Base-by-base conservation (phyloP, 2,797 vertebrate genomes). In the Pogonophryne albipinna region DNA sequence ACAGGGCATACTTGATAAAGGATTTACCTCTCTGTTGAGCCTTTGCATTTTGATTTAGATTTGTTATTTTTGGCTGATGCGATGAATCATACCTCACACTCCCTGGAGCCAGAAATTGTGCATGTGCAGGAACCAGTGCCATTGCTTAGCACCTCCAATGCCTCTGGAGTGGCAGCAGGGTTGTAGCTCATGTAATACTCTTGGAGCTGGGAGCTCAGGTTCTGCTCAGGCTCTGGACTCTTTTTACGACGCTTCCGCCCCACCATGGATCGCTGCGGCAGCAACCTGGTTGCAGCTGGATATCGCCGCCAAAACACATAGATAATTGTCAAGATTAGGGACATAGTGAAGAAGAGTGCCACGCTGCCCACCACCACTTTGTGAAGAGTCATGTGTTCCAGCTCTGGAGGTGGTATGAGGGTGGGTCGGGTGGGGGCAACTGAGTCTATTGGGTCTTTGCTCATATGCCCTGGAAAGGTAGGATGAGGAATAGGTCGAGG, bases 111-210 rank as follows among this genome's bases (percentile, higher is more conserved):
- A 92, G 98, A 98, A 93, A 99, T 97, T 96, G 97, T 99, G 94
- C 98, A 99, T 76, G 97, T 98, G 95, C 98, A 99, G 95, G 98
- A 96, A 74, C 97, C 97, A 85, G 97, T 97, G 95, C 98, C 98
- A 85, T 99, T 99, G 85, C 98, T 97, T 1, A 98, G 96, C 95
- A 99, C 97, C 92, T 99, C 98, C 97, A 99, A 94, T 92, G 97
- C 96, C 90, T 99, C 98, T 68, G 97, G 96, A 89, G 97, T 96
- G 82, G 95, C 94, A 89, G 95, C 94, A 73, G 98, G 97, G 94
- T 99, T 99, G 96, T 99, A 99, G 96, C 98, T 98, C 97, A 99
- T 98, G 89, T 99, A 99, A 95, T 99, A 99, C 95, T 99, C 98
- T 97, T 99, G 98, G 83, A 99, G 96, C 89, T 99, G 98, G 89